Base-by-base conservation (phyloP, 2,113 vertebrate genomes). In the Genyomyrus donnyi region DNA sequence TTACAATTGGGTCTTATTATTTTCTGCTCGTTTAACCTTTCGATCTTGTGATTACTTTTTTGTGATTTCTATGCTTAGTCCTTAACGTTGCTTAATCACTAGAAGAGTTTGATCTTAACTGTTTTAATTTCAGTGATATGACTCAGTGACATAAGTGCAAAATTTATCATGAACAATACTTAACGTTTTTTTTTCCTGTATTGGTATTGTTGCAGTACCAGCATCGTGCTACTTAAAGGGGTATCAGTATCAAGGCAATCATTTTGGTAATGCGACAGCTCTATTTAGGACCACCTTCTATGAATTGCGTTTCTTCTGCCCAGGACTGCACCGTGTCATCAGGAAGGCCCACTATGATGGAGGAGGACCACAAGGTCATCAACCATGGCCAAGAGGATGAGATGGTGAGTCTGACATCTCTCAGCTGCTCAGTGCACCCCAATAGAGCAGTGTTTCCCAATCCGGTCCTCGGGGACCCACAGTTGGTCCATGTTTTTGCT, bases 341-440 rank as follows among this genome's bases (percentile, higher is more conserved):
- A 31, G 66, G 77, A n/a, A 46, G 19, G 46, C n/a, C 27, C 56
- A 90, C 89, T 95, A 96, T 92, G 89, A 98, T 98, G 97, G 97
- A 93, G 89, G 95, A 94, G 92, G 97, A 97, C 90, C 94, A 93
- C 90, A 96, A 96, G 90, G 94, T 96, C 89, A 94, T 98, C 90
- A 98, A 98, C 92, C 94, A 96, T 93, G 96, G 95, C 89, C 95
- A 96, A 91, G 97, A 98, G 93, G 97, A 98, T 93, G 98, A 98
- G 95, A 97, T 98, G 98, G 98, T 98, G 95, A 96, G 83, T 77
- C 13, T 50, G 31, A 35, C 17, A 9, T 5, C 7, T n/a, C 45
- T 85, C 62, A 3, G n/a, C 62, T 66, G 62, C 27, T 70, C 10
- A 27, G n/a, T 70, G 62, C 62, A 31, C 27, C 62, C n/a, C 62